These are phyloP conservation scores for Ectemnius cavifrons DNA, from an alignment of 2,888 invertebrate species.

Conservation along the genomic window DNA sequence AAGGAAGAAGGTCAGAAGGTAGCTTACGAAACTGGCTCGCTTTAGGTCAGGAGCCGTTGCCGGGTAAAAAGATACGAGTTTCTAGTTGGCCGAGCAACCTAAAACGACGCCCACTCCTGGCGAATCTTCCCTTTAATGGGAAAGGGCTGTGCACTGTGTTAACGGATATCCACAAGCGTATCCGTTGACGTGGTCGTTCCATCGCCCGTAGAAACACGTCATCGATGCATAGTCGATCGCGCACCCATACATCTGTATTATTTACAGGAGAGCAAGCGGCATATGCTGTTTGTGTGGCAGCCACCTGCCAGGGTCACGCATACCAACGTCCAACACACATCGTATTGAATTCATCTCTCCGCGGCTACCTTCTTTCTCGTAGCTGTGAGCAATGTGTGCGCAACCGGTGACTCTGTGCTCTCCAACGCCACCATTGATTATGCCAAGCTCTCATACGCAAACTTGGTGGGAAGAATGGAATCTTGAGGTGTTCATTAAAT, in stretches of 20 bases:
- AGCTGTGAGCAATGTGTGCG: background rate
- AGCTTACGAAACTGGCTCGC: background rate
- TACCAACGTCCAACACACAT: slow-evolving; percentile 23
- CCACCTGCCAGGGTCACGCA: slow-evolving; percentile 55
- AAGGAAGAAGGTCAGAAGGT: background rate
- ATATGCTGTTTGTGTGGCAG: slow-evolving; percentile 42
- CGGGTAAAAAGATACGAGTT: slow-evolving; percentile 3
- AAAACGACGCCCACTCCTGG: background rate
- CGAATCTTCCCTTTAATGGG: slow-evolving; percentile 15
- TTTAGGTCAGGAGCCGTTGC: background rate
- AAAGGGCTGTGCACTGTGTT: slow-evolving; percentile 12
- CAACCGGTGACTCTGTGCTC: too few species aligned
- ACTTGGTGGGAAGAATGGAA: background rate
- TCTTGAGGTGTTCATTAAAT: background rate
- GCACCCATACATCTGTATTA: slow-evolving; percentile 22
- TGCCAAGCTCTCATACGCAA: background rate
- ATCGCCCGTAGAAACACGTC: background rate
- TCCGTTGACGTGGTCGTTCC: too few species aligned
- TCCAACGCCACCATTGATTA: too few species aligned
- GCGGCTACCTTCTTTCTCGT: background rate
- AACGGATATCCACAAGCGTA: slow-evolving; percentile 42
- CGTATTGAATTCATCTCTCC: slow-evolving; percentile 28
- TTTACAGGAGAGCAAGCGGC: slow-evolving; percentile 30
- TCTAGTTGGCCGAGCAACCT: background rate
- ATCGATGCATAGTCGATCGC: slow-evolving; percentile 8